Evolutionary conservation across 2,797 vertebrate species (phyloP), one percentile per base, ranked within the genome.

Genomic region (Tolypeutes matacus): DNA sequence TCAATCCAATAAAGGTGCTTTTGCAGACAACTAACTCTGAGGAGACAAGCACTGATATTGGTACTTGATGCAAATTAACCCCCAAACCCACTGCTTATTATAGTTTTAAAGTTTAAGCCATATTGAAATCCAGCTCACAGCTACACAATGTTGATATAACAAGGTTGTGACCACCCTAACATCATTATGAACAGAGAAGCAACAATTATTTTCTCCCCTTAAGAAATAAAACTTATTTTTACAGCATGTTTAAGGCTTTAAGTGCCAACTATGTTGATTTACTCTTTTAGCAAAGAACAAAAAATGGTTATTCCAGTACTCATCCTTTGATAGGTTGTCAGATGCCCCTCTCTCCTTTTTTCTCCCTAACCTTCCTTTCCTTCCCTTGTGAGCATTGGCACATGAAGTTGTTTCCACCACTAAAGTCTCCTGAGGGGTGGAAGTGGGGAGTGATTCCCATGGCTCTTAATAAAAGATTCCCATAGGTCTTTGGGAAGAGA

Each of bases 161-260:
- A 23, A 90, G 20, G 10, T 39, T 29, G n/a, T 39, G 13, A 21
- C 21, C 17, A 77, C 62, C 29, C 46, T 80, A 69, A 92, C 58
- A 58, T 65, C 18, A 4, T 72, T 20, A 29, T 7, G 11, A 56
- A 82, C 4, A 51, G 73, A 95, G 27, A 80, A 76, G 34, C 11
- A 70, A 64, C 3, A 46, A n/a, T 34, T 72, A 15, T 49, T 56
- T 72, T 82, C 39, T 67, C 86, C 29, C 34, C 7, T 65, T n/a
- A 23, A 64, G 23, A 90, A 73, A 27, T 67, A 78, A 46, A 20
- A 42, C 11, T 80, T 69, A 90, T 69, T 93, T 91, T 94, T 42
- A 64, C 18, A 46, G 51, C 10, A 62, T 10, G 7, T 83, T 89
- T 58, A 42, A 86, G n/a, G 69, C 62, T 64, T 65, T n/a, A 73